These are phyloP conservation scores for Harpagifer antarcticus DNA, from an alignment of 2,797 vertebrate species.

Conservation along the genomic window DNA sequence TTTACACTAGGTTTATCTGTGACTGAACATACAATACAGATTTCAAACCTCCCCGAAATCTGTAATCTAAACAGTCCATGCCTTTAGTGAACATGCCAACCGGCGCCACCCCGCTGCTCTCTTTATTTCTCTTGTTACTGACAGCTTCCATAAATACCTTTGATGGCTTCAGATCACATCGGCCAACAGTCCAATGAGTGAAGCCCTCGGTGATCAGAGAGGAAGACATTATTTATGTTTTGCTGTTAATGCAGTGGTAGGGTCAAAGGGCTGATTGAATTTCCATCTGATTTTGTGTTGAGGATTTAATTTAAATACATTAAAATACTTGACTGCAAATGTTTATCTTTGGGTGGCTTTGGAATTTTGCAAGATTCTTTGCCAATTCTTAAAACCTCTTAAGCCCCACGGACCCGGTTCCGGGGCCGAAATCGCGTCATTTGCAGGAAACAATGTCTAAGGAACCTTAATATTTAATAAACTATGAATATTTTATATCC, in stretches of 20 bases:
- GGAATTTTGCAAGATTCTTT: too few relatives aligned
- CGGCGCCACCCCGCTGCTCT: conserved; percentile 52
- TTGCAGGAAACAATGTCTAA: too few relatives aligned
- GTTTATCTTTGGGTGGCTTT: neutral
- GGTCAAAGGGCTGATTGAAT: conserved; percentile 29
- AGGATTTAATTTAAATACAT: conserved; percentile 17
- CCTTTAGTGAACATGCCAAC: conserved; percentile 54
- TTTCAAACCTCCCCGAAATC: conserved; percentile 46
- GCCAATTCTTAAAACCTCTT: too few relatives aligned
- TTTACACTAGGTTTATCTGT: conserved; percentile 51
- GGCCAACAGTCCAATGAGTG: conserved; percentile 45
- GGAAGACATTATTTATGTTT: conserved; percentile 19
- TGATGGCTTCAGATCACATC: conserved; percentile 60
- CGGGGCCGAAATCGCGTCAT: too few relatives aligned
- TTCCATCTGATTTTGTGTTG: conserved; percentile 13
- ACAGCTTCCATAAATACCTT: conserved; percentile 64
- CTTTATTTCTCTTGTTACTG: conserved; percentile 56
- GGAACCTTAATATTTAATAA: too few relatives aligned
- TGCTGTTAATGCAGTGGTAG: conserved; percentile 6
- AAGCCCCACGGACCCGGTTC: too few relatives aligned
- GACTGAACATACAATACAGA: conserved; percentile 37
- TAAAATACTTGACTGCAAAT: neutral
- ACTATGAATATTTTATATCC: too few relatives aligned
- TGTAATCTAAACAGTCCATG: conserved; percentile 61
- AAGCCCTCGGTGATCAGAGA: conserved; percentile 38